Evolutionary conservation across 2,113 vertebrate genomes (phyloP).

Genomic region (Rhodinocichla rosea): DNA sequence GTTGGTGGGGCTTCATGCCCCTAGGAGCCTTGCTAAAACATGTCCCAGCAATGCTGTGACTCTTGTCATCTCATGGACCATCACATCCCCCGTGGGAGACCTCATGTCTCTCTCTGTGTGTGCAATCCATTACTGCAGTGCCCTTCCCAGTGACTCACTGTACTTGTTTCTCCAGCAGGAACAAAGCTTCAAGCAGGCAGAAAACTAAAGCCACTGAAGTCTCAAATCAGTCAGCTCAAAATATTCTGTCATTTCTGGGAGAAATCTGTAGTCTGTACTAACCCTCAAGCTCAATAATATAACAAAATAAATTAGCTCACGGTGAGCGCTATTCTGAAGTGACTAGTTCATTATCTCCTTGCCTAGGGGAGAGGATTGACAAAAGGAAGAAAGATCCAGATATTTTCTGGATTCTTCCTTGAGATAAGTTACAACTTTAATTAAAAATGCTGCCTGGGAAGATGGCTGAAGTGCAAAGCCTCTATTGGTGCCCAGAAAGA

Average conservation of each 20-base stretch:
- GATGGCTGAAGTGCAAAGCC: not conserved
- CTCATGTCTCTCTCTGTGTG: fast-evolving
- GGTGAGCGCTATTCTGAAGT: not conserved
- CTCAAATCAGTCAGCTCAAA: not conserved
- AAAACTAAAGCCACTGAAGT: not conserved
- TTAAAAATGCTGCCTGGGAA: conserved; percentile 1
- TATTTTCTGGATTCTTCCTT: conserved; percentile 23
- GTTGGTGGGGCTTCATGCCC: not conserved
- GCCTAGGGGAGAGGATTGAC: not conserved
- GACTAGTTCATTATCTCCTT: conserved; percentile 15
- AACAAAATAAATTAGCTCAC: not conserved
- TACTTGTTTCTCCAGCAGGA: not conserved
- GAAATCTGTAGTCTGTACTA: not conserved
- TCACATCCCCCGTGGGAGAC: not conserved
- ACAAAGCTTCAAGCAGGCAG: not conserved
- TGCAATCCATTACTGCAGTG: not conserved
- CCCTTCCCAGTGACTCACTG: not conserved
- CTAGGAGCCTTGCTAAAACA: not conserved
- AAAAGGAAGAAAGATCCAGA: not conserved
- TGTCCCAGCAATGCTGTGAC: not conserved
- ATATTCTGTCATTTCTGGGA: not conserved
- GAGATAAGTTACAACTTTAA: conserved; percentile 11
- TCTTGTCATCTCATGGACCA: not conserved
- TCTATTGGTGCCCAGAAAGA: not conserved
- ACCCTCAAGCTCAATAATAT: not conserved